phyloP scores from a whole-genome alignment of 2,888 invertebrate species.

The Cerceris ruficornis region DNA sequence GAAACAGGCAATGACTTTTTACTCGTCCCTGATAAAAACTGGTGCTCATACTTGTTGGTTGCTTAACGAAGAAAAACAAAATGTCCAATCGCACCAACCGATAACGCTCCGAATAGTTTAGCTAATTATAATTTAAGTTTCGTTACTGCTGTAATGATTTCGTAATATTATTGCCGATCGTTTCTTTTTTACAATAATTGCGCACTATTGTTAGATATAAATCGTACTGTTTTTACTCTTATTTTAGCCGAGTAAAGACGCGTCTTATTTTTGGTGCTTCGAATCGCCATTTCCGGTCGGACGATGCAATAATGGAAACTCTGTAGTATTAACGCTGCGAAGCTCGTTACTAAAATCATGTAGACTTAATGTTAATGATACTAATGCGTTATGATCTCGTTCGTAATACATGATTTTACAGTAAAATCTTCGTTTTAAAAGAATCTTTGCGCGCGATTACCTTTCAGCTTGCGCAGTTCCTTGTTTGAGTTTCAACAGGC shows the following conservation, averaged over 20 bases:
- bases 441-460: too few relatives aligned
- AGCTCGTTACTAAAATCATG: background rate
- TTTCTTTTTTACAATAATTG: background rate
- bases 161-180: conserved; percentile 1
- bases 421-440: background rate
- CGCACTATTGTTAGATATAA: background rate
- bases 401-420: background rate
- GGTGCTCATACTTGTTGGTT: background rate
- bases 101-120: conserved; percentile 15
- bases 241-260: background rate
- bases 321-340: background rate
- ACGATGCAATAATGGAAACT: conserved; percentile 6
- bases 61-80: background rate
- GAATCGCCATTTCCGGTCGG: conserved; percentile 1
- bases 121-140: conserved; percentile 31
- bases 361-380: background rate
- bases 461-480: too few relatives aligned
- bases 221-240: background rate
- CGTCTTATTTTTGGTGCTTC: background rate
- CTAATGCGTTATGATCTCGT: background rate
- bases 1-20: too few relatives aligned
- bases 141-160: conserved; percentile 2
- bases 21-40: too few relatives aligned
- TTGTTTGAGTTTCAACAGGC: too few relatives aligned
- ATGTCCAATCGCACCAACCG: conserved; percentile 31